These are phyloP conservation scores for Scotopteryx bipunctaria DNA, from an alignment of 2,888 invertebrate genomes.

Conservation along the genomic window DNA sequence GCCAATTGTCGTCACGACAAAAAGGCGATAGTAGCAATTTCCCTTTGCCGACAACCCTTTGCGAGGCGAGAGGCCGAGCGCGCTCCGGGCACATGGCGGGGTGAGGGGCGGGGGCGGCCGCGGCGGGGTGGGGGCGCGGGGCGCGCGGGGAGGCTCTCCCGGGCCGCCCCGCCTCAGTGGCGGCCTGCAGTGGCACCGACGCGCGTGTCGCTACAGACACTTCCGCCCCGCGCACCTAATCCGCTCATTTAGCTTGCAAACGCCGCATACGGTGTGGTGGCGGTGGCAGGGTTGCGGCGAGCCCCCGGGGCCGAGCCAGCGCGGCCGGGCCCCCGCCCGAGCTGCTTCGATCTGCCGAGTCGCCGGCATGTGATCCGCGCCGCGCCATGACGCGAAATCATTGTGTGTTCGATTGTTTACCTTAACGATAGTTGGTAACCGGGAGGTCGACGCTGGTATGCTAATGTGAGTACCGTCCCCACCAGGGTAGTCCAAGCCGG, in stretches of 20 bases:
- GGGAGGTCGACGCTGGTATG: constrained; percentile 79
- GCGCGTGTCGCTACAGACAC: constrained; percentile 81
- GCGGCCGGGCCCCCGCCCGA: constrained; percentile 65
- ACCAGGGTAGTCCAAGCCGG: no score
- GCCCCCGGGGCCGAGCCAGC: constrained; percentile 73
- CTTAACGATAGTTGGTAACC: constrained; percentile 78
- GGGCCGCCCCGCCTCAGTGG: constrained; percentile 82
- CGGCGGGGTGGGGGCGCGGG: constrained; percentile 43
- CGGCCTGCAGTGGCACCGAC: constrained; percentile 80
- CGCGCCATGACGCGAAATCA: constrained; percentile 65
- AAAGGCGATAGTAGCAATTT: constrained; percentile 71
- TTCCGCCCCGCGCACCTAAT: constrained; percentile 77
- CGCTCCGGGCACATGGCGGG: constrained; percentile 73
- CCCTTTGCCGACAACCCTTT: constrained; percentile 78
- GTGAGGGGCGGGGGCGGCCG: constrained; percentile 47
- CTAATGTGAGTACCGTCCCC: constrained; percentile 74
- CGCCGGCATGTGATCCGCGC: constrained; percentile 68
- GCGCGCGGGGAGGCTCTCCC: constrained; percentile 67
- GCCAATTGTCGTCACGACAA: constrained; percentile 66
- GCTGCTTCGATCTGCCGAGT: constrained; percentile 55
- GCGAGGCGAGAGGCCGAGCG: constrained; percentile 64
- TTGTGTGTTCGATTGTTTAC: constrained; percentile 76
- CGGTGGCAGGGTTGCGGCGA: constrained; percentile 63
- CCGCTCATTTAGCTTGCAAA: constrained; percentile 76
- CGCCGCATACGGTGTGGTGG: constrained; percentile 77